Base-by-base conservation (phyloP, 1,140 invertebrate genomes). In the Monochamus saltuarius region DNA sequence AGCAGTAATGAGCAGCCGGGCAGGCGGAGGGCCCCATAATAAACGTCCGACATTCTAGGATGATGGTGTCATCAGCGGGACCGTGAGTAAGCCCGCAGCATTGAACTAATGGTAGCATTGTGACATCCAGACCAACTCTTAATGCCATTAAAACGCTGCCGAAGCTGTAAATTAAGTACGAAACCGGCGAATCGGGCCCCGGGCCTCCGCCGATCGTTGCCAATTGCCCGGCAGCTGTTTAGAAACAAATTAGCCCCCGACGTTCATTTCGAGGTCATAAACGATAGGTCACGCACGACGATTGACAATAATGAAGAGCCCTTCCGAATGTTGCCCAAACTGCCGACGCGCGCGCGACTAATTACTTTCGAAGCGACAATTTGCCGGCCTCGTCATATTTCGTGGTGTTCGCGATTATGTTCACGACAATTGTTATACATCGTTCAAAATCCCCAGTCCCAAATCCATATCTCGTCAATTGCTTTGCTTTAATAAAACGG, bases 21-120 rank as follows among this genome's bases (percentile, higher is more conserved):
- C 22, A 6, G 22, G 22, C 22, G 22, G 22, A 29, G 22, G 22
- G 6, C 22, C 22, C 22, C 22, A 29, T 29, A 29, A 29, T 29
- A 29, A 29, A 29, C 7, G 17, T 47, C 29, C 19, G 45, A 47
- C 29, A 19, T 47, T 47, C 45, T 11, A 19, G 45, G 56, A 46
- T 39, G 39, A 37, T 47, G 45, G 51, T 36, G 49, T 51, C 59
- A 60, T 59, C 62, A 59, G 53, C 55, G 59, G 51, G 45, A 51
- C 62, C 57, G n/a, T 46, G 54, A 46, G 53, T 59, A 64, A 56
- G 45, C 57, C 62, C 57, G n/a, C 52, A 59, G 51, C 58, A 64
- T 64, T 60, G 42, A 45, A 56, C 57, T 64, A 64, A 64, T 64
- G 62, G 53, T 54, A 56, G 53, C 52, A 64, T 51, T 59, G 52